Evolutionary conservation across 1,140 invertebrate genomes (phyloP).

Genomic region (Notospermus geniculatus): DNA sequence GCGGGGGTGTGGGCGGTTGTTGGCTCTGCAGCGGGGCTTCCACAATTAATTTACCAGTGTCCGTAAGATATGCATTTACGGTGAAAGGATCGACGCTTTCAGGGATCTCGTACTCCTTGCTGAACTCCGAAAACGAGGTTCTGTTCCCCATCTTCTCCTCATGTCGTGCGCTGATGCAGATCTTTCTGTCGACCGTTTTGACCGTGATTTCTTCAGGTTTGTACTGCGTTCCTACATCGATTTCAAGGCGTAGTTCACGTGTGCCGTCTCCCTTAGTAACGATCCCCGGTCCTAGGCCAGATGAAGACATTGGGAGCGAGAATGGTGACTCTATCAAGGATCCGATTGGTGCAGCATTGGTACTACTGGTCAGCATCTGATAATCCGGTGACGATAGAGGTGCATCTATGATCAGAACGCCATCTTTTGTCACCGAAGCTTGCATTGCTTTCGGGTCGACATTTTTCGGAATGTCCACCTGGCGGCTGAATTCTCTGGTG

Average conservation of each 20-base stretch:
- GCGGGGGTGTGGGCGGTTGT: neutral
- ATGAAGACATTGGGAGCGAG: neutral
- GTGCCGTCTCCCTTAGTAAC: slow-evolving; percentile 48
- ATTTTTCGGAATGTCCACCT: slow-evolving; percentile 48
- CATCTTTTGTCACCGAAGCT: slow-evolving; percentile 49
- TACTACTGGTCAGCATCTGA: slow-evolving; percentile 11
- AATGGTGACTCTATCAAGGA: neutral
- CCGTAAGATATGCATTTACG: slow-evolving; percentile 50
- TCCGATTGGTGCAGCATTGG: neutral
- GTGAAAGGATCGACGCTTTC: slow-evolving; percentile 50
- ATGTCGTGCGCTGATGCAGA: slow-evolving; percentile 51
- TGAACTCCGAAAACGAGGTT: slow-evolving; percentile 53
- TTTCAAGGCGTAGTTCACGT: slow-evolving; percentile 41
- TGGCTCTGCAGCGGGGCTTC: slow-evolving; percentile 44
- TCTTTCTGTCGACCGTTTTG: slow-evolving; percentile 49
- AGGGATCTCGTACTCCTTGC: slow-evolving; percentile 54
- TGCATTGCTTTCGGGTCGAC: slow-evolving; percentile 47
- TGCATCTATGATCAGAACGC: slow-evolving; percentile 47
- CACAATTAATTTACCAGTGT: slow-evolving; percentile 48
- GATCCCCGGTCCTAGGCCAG: slow-evolving; percentile 19
- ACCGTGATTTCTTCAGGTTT: slow-evolving; percentile 51
- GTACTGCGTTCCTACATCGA: slow-evolving; percentile 47
- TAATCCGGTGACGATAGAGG: slow-evolving; percentile 30
- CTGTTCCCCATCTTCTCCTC: slow-evolving; percentile 47
- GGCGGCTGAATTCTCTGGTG: slow-evolving; percentile 49